These are phyloP conservation scores for Camponotus pennsylvanicus DNA, from an alignment of 1,140 invertebrate genomes.

Conservation along the genomic window DNA sequence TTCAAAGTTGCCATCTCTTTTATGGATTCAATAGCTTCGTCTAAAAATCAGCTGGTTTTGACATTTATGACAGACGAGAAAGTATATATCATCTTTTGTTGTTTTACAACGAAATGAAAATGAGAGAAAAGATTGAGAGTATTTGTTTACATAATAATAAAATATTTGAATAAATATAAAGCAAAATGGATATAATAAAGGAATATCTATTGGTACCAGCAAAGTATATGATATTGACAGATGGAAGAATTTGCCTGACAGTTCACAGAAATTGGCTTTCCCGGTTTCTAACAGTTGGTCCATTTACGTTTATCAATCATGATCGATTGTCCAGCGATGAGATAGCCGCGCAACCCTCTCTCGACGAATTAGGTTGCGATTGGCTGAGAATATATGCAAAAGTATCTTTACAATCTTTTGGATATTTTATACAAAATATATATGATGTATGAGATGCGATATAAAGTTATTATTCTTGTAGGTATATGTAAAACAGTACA, in stretches of 20 bases:
- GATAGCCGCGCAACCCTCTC: constrained; percentile 81
- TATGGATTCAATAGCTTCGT: too few relatives aligned
- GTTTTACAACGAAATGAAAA: constrained; percentile 2
- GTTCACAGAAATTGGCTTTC: constrained; percentile 81
- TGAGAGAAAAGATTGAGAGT: background rate
- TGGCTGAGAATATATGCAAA: constrained; percentile 83
- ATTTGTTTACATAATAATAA: background rate
- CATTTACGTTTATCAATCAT: constrained; percentile 80
- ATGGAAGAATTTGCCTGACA: constrained; percentile 81
- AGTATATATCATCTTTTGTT: too few relatives aligned
- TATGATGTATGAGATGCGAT: background rate
- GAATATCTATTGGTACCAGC: constrained; percentile 79
- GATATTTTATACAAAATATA: constrained; percentile 28
- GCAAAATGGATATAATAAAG: constrained; percentile 79
- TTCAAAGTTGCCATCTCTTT: too few relatives aligned
- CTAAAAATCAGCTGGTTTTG: too few relatives aligned
- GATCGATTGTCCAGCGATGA: constrained; percentile 81
- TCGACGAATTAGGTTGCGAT: constrained; percentile 80
- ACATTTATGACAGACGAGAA: too few relatives aligned
- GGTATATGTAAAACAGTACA: constrained; percentile 89
- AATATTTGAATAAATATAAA: constrained; percentile 5
- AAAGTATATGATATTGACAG: constrained; percentile 80
- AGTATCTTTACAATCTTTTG: constrained; percentile 71
- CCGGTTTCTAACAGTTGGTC: constrained; percentile 77
- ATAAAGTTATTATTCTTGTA: constrained; percentile 77